Evolutionary conservation across 2,888 invertebrate genomes (phyloP).

Genomic region (Slavum lentiscoides): DNA sequence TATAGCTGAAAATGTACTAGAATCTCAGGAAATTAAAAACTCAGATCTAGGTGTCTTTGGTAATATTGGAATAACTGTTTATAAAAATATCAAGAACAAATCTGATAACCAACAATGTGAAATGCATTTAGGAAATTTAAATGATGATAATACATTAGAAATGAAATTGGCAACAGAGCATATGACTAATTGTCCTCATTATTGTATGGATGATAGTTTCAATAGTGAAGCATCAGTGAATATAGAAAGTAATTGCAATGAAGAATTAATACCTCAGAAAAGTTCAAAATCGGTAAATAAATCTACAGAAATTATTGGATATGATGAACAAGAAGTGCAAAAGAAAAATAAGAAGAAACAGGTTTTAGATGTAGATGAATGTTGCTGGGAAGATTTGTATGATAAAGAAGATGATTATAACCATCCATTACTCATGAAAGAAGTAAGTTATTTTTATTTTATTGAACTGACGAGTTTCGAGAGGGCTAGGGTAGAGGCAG

Average conservation of each 20-base stretch:
- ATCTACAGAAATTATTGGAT: neutral
- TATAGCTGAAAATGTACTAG: neutral
- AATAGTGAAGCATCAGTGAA: constrained; percentile 8
- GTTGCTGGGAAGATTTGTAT: constrained; percentile 82
- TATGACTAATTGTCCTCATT: neutral
- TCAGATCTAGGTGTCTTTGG: neutral
- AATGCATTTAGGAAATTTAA: neutral
- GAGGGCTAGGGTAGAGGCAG: neutral
- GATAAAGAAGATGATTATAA: constrained; percentile 82
- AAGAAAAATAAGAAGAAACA: constrained; percentile 33
- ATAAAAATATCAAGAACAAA: neutral
- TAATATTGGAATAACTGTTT: neutral
- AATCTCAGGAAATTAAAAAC: neutral
- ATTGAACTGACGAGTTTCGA: neutral
- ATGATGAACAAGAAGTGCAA: neutral
- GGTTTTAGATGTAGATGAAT: constrained; percentile 67
- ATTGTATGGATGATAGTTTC: constrained; percentile 29
- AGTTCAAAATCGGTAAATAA: neutral
- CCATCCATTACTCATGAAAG: constrained; percentile 74
- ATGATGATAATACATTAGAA: neutral
- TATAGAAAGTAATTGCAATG: constrained; percentile 2
- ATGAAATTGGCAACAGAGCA: neutral
- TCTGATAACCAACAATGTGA: neutral
- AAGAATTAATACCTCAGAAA: neutral
- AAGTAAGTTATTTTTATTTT: constrained; percentile 60